Evolutionary conservation across 2,113 vertebrate species (phyloP), one percentile per base, ranked within the genome.

Genomic region (Larimichthys polyactis): DNA sequence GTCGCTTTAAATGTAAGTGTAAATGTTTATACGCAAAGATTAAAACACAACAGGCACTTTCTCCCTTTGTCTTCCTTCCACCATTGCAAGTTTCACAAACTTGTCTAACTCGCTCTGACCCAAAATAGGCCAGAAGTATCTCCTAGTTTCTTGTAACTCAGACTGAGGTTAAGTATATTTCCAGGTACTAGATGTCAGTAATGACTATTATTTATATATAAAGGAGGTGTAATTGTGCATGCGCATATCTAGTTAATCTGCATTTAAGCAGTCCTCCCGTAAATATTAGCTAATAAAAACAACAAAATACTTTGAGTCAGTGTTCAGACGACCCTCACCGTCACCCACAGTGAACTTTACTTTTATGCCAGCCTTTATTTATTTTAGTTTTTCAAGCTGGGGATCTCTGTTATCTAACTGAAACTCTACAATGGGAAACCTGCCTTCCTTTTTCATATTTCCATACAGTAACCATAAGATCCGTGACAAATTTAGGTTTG

Each of bases 141-240:
- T 64, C 22, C 36, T 40, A 19, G 22, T 70, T 84, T 83, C 67
- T 77, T 72, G 69, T 54, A 71, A 74, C 20, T 67, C 44, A 84
- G 27, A 48, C 22, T 2, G 64, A 20, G 22, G 16, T 71, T 17
- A 64, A n/a, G 17, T 36, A 0, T 24, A 69, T 75, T 81, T 79
- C 55, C 9, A 27, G 11, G 49, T 48, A 76, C 36, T 16, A 4
- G 15, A 3, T 40, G 36, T 74, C 19, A 71, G 66, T 12, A 46
- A 55, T 32, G 32, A 9, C 7, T 22, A 17, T 36, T n/a, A n/a
- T n/a, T n/a, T n/a, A n/a, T n/a, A n/a, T n/a, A n/a, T n/a, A n/a
- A 44, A 74, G 8, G n/a, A 75, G 9, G 29, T 29, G 11, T 8
- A 60, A 64, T 15, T 65, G 27, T 52, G 43, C 19, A 64, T n/a